Base-by-base conservation (phyloP, 1,140 invertebrate genomes). In the Drosophila pseudoananassae region DNA sequence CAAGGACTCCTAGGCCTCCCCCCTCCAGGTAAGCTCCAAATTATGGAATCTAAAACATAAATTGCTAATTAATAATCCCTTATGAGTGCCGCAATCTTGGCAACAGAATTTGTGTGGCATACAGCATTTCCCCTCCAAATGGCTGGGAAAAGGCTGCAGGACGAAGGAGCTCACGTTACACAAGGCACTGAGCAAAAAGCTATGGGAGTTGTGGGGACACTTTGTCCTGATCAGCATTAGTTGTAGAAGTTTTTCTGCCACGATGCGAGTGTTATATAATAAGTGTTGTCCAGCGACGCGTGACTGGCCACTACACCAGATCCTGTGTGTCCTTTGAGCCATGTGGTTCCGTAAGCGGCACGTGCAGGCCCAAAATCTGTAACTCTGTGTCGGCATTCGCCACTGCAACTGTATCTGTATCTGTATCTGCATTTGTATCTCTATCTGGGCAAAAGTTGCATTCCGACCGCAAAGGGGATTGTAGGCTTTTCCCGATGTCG, bases 41-140 rank as follows among this genome's bases (percentile, higher is more conserved):
- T 1, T 29, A 33, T 6, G 57, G 57, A 49, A 33, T 58, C 25
- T 8, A 56, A 15, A 10, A 15, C 46, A 61, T 25, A 64, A 66
- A 63, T 66, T 27, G 33, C 63, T 43, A 66, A 66, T 66, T 66
- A 66, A 66, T 66, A 63, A 66, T 63, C 58, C 57, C 63, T 36
- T 15, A 63, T 40, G 33, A 65, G 56, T 17, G 20, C 46, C 20
- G 4, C 47, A 59, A 15, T 63, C 33, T 17, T 63, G 1, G n/a
- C 43, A 46, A 20, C 40, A 1, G 38, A 40, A 14, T 10, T 14
- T 45, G 15, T 7, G 38, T 40, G 8, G 8, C n/a, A 8, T 31
- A 10, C 31, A 9, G 31, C 27, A 31, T 8, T 3, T 31, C 7
- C 9, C 3, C 3, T 0, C 8, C 8, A 12, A 31, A 2, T 31